Evolutionary conservation across 2,113 vertebrate species (phyloP).

Genomic region (Salvator merianae): DNA sequence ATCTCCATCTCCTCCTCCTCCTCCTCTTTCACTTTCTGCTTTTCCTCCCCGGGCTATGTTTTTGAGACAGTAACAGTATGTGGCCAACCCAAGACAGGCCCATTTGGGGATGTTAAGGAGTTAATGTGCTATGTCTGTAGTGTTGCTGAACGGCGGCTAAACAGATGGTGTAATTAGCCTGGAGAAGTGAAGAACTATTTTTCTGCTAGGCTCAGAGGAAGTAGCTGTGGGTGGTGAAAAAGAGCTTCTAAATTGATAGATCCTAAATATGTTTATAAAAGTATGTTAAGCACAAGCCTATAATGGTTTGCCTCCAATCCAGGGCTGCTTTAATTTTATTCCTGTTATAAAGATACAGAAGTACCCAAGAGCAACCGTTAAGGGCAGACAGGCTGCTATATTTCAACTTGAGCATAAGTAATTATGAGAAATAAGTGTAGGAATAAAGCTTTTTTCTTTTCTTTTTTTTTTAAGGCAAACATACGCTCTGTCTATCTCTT

Average conservation of each 20-base stretch:
- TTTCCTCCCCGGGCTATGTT: constrained; percentile 45
- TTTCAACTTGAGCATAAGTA: constrained; percentile 15
- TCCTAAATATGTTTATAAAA: constrained; percentile 50
- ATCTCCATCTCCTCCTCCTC: too few species aligned
- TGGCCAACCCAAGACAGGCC: constrained; percentile 60
- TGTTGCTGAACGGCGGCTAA: constrained; percentile 70
- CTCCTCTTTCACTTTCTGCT: constrained; percentile 22
- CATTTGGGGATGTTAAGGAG: constrained; percentile 73
- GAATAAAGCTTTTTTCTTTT: neutral
- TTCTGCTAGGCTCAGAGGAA: constrained; percentile 74
- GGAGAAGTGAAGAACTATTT: constrained; percentile 68
- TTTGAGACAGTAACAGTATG: constrained; percentile 53
- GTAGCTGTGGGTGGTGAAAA: constrained; percentile 69
- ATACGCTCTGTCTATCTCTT: neutral
- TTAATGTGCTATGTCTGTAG: constrained; percentile 73
- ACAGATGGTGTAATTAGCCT: constrained; percentile 82
- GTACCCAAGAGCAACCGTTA: neutral
- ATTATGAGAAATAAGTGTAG: neutral
- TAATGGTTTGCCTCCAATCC: constrained; percentile 20
- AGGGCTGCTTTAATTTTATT: neutral
- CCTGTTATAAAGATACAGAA: constrained; percentile 11
- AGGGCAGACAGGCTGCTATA: constrained; percentile 17
- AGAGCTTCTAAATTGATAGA: constrained; percentile 59
- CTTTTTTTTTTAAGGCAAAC: neutral
- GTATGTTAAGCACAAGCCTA: constrained; percentile 27